These are phyloP conservation scores for Neuroterus valhalla DNA, from an alignment of 1,140 invertebrate species.

Conservation along the genomic window DNA sequence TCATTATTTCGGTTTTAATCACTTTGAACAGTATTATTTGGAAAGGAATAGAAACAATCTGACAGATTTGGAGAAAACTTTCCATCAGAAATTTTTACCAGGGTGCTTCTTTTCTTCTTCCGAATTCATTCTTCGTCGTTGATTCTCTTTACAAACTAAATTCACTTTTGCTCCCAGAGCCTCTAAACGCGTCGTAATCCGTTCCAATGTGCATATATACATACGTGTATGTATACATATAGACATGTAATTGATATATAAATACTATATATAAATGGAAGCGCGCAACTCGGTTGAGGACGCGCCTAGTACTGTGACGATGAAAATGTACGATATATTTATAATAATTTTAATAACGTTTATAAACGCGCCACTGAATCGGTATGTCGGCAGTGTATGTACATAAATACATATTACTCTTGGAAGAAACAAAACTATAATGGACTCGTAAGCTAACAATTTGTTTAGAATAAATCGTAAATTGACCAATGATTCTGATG, in stretches of 20 bases:
- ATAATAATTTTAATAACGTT: conserved; percentile 76
- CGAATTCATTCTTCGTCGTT: conserved; percentile 37
- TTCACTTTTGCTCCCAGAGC: conserved; percentile 46
- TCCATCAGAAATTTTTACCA: too few relatives aligned
- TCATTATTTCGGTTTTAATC: too few relatives aligned
- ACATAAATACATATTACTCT: conserved; percentile 65
- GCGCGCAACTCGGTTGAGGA: conserved; percentile 15
- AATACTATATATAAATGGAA: conserved; percentile 49
- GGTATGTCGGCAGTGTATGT: conserved; percentile 59
- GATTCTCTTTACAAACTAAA: conserved; percentile 31
- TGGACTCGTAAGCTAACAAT: conserved; percentile 68
- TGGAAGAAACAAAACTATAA: conserved; percentile 58
- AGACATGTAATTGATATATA: conserved; percentile 48
- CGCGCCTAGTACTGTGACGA: conserved; percentile 53
- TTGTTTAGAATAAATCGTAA: conserved; percentile 76
- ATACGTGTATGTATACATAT: conserved; percentile 55
- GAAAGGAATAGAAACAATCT: too few relatives aligned
- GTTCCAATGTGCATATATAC: conserved; percentile 71
- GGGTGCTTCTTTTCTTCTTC: conserved; percentile 15
- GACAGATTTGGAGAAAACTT: too few relatives aligned
- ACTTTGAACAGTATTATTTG: too few relatives aligned
- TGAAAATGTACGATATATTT: conserved; percentile 73
- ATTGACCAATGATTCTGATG: conserved; percentile 68
- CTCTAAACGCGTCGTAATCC: conserved; percentile 68
- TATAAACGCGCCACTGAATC: conserved; percentile 63